These are phyloP conservation scores for Heteractis magnifica DNA, from an alignment of 92 coral and sea anemone species.

Conservation along the genomic window DNA sequence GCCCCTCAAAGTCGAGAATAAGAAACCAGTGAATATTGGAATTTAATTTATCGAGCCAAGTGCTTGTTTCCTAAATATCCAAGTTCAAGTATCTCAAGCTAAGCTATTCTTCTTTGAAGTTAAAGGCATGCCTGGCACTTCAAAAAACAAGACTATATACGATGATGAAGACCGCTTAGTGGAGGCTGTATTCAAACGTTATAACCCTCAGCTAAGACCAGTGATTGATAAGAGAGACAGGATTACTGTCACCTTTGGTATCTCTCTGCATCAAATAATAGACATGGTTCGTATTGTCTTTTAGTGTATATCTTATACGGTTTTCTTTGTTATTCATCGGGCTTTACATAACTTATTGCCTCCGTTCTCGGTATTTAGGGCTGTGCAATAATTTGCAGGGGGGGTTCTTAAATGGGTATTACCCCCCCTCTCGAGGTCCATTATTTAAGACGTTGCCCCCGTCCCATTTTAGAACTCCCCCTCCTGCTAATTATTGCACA, in stretches of 20 bases:
- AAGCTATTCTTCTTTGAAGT: background rate
- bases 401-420: too few species aligned
- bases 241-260: slow-evolving; percentile 51
- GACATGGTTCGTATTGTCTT: slow-evolving; percentile 36
- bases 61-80: background rate
- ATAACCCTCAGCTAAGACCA: slow-evolving; percentile 56
- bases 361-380: background rate
- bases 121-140: background rate
- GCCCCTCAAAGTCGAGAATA: too few species aligned
- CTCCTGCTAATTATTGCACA: too few species aligned
- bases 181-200: slow-evolving; percentile 27
- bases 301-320: background rate
- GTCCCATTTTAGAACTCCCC: too few species aligned
- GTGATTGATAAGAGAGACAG: slow-evolving; percentile 37
- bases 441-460: too few species aligned
- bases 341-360: background rate
- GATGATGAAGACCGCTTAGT: slow-evolving; percentile 50
- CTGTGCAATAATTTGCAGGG: too few species aligned
- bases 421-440: too few species aligned
- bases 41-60: background rate
- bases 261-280: slow-evolving; percentile 60
- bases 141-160: background rate
- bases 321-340: background rate
- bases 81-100: background rate
- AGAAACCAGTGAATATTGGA: too few species aligned